Percentiles rank a stretch among this genome's conserved stretches.
Evolutionary conservation across 2,888 invertebrate genomes (phyloP).

Genomic region (Mesochorus sp.): DNA sequence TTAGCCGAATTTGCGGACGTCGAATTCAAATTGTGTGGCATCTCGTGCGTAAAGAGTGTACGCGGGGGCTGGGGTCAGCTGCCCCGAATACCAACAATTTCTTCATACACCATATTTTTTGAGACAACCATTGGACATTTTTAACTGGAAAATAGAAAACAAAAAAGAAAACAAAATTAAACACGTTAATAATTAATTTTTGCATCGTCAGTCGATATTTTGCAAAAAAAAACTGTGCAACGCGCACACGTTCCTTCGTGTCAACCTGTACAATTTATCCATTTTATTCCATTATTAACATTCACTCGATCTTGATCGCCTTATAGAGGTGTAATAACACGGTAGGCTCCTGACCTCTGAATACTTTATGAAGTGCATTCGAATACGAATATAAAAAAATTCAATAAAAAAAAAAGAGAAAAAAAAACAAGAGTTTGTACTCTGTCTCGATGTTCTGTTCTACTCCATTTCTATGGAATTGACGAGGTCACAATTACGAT

Average conservation of each 20-base stretch:
- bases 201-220: neutral
- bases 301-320: slow-evolving; percentile 28
- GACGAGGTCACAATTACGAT: slow-evolving; percentile 36
- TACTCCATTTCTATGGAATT: slow-evolving; percentile 25
- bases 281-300: neutral
- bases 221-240: neutral
- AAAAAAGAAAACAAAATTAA: neutral
- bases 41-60: slow-evolving; percentile 79
- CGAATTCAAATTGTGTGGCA: slow-evolving; percentile 80
- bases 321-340: slow-evolving; percentile 8
- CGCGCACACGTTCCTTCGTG: neutral
- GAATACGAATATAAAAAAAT: neutral
- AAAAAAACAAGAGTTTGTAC: slow-evolving; percentile 28
- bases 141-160: slow-evolving; percentile 66
- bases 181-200: neutral
- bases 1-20: slow-evolving; percentile 79
- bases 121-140: slow-evolving; percentile 79
- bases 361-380: slow-evolving; percentile 39
- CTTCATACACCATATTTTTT: slow-evolving; percentile 82
- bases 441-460: slow-evolving; percentile 7
- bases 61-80: slow-evolving; percentile 83
- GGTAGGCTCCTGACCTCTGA: slow-evolving; percentile 12
- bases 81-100: slow-evolving; percentile 81
- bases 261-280: neutral
- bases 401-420: too few relatives aligned